These are phyloP conservation scores for Apamea epomidion DNA, from an alignment of 2,888 invertebrate species.

Conservation along the genomic window DNA sequence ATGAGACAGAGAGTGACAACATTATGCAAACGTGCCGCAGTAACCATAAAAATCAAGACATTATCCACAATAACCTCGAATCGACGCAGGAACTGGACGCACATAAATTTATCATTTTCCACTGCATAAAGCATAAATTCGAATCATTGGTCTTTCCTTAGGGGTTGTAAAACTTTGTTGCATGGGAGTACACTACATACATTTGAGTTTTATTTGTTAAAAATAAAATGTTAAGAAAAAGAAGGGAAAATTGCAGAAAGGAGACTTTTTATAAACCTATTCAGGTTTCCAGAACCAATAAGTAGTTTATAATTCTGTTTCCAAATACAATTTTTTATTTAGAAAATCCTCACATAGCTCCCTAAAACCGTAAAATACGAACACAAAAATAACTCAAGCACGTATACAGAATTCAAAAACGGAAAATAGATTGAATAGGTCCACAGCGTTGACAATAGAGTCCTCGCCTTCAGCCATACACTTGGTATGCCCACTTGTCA, in stretches of 20 bases:
- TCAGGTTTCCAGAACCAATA: background rate
- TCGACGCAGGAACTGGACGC: constrained; percentile 86
- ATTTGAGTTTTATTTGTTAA: constrained; percentile 38
- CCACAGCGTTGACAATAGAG: constrained; percentile 74
- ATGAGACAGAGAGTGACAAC: constrained; percentile 69
- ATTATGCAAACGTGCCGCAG: constrained; percentile 87
- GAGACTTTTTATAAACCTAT: background rate
- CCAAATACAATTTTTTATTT: background rate
- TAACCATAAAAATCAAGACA: constrained; percentile 86
- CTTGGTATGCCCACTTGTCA: constrained; percentile 82
- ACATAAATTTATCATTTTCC: constrained; percentile 90
- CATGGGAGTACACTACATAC: constrained; percentile 58
- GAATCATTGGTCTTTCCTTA: constrained; percentile 88
- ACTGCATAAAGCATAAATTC: constrained; percentile 90
- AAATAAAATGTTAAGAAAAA: background rate
- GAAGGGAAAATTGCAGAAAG: background rate
- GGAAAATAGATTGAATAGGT: constrained; percentile 74
- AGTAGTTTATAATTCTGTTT: background rate
- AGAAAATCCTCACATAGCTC: background rate
- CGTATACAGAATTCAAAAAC: constrained; percentile 34
- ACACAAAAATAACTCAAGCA: constrained; percentile 25
- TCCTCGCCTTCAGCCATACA: constrained; percentile 76
- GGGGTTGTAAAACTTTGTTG: constrained; percentile 71
- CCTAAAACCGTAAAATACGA: background rate
- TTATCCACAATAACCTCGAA: constrained; percentile 72